A percentile compares a stretch with the other conserved stretches of the same genome.
Evolutionary conservation across 2,797 vertebrate species (phyloP).

Genomic region (Rhinogobio ventralis): DNA sequence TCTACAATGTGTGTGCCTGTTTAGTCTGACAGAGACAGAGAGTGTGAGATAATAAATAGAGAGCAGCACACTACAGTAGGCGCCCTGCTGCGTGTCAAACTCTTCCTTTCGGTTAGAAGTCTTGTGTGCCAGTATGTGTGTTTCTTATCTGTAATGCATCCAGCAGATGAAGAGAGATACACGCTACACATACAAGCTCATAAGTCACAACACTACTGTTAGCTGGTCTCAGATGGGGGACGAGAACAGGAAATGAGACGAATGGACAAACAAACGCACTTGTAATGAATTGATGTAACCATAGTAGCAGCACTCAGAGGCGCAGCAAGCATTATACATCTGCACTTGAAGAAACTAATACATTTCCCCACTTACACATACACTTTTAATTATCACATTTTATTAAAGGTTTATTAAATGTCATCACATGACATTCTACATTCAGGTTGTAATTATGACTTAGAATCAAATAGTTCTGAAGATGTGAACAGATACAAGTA

Average conservation of each 20-base stretch:
- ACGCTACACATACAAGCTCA: neutral
- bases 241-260: conserved; percentile 5
- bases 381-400: neutral
- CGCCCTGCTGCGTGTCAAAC: neutral
- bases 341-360: neutral
- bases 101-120: conserved; percentile 2
- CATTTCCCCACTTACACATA: neutral
- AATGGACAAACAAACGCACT: conserved; percentile 9
- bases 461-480: neutral
- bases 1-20: conserved; percentile 22
- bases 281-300: conserved; percentile 17
- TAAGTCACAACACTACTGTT: conserved; percentile 25
- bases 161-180: conserved; percentile 38
- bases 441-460: neutral
- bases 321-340: neutral
- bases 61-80: conserved; percentile 1
- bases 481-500: neutral
- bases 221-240: neutral
- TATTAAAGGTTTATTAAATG: no score
- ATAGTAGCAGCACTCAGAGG: neutral
- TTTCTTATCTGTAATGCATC: conserved; percentile 35
- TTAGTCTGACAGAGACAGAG: conserved; percentile 11
- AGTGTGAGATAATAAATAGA: conserved; percentile 32
- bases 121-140: neutral
- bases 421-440: neutral